These are phyloP conservation scores for Papilio dardanus DNA, from an alignment of 1,140 invertebrate genomes.

Conservation along the genomic window DNA sequence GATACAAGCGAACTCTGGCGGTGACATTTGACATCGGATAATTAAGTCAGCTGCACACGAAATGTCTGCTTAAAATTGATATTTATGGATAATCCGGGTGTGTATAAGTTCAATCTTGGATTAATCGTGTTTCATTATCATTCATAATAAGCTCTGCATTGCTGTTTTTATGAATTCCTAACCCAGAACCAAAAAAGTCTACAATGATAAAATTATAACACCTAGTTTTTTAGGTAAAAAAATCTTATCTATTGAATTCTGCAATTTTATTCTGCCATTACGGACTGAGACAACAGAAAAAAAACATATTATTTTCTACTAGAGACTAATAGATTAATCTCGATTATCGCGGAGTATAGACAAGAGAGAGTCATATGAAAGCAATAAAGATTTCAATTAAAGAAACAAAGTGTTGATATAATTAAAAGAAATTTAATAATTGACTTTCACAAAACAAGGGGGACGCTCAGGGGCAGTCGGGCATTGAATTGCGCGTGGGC, in stretches of 20 bases:
- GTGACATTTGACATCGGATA: constrained; percentile 29
- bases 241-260: too few species aligned
- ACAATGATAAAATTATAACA: neutral
- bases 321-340: too few species aligned
- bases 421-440: constrained; percentile 37
- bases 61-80: constrained; percentile 14
- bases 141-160: neutral
- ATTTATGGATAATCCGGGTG: constrained; percentile 8
- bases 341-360: neutral
- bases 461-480: constrained; percentile 41
- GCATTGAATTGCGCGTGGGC: constrained; percentile 47
- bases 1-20: neutral
- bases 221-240: too few species aligned
- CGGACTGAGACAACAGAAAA: too few species aligned
- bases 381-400: neutral
- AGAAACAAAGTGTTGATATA: constrained; percentile 17
- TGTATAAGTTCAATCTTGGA: neutral
- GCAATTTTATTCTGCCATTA: too few species aligned
- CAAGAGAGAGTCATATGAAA: neutral
- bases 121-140: neutral
- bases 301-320: too few species aligned
- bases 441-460: constrained; percentile 38
- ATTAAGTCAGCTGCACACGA: constrained; percentile 22
- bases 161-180: neutral
- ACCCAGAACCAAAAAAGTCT: neutral